phyloP scores from a whole-genome alignment of 1,140 invertebrate species.

The Condylostylus longicornis region DNA sequence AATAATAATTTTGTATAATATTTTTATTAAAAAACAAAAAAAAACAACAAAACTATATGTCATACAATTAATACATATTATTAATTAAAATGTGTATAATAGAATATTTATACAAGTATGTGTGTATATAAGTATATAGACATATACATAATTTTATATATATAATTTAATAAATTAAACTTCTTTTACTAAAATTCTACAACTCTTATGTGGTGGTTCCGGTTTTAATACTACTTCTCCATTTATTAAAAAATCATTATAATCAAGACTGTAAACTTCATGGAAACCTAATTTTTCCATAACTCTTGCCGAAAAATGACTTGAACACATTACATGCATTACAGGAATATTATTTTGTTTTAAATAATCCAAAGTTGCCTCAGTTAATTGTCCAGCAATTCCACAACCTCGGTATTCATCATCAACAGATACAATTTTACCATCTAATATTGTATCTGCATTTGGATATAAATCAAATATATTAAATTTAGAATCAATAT shows the following conservation, averaged over 20 bases:
- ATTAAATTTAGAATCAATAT: constrained; percentile 38
- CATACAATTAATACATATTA: too few species aligned
- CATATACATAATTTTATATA: too few species aligned
- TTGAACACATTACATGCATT: constrained; percentile 44
- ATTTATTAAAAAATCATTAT: constrained; percentile 45
- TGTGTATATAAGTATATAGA: too few species aligned
- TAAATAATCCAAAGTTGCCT: constrained; percentile 36
- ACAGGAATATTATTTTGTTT: constrained; percentile 19
- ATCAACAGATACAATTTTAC: constrained; percentile 48
- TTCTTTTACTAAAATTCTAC: constrained; percentile 36
- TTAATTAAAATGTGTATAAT: too few species aligned
- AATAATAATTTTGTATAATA: too few species aligned
- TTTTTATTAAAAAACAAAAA: too few species aligned
- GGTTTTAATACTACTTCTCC: constrained; percentile 42
- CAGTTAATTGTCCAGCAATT: constrained; percentile 42
- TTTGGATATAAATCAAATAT: constrained; percentile 38
- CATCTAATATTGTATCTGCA: constrained; percentile 38
- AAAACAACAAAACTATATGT: too few species aligned
- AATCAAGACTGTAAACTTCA: constrained; percentile 43
- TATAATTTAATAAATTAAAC: too few species aligned
- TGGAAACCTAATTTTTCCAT: constrained; percentile 50
- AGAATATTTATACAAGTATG: too few species aligned
- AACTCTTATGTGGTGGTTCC: constrained; percentile 37
- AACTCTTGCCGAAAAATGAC: constrained; percentile 51
- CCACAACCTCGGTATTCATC: constrained; percentile 44